These are phyloP conservation scores for Corydoras maculifer DNA, from an alignment of 2,113 vertebrate species.

Conservation along the genomic window DNA sequence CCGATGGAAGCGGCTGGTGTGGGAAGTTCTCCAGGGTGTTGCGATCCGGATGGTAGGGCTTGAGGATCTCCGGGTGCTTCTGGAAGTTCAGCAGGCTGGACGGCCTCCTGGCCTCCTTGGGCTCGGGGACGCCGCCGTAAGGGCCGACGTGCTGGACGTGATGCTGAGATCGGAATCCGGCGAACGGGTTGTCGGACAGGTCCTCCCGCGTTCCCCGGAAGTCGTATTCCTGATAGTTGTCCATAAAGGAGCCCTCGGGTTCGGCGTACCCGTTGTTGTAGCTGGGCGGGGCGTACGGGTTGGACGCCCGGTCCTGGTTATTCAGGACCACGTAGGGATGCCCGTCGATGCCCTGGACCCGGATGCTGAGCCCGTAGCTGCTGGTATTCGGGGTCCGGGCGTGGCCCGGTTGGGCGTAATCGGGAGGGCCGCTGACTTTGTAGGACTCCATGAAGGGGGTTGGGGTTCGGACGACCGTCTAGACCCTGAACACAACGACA, in stretches of 20 bases:
- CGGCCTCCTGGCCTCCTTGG: slow-evolving; percentile 56
- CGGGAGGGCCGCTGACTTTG: slow-evolving; percentile 67
- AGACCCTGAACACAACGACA: too few species aligned
- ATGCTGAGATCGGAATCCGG: slow-evolving; percentile 64
- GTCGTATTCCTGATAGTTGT: slow-evolving; percentile 60
- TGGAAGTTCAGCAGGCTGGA: slow-evolving; percentile 80
- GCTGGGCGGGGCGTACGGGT: slow-evolving; percentile 55
- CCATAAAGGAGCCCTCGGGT: slow-evolving; percentile 55
- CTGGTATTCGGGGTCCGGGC: slow-evolving; percentile 64
- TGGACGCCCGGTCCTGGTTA: slow-evolving; percentile 74
- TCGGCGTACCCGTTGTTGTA: slow-evolving; percentile 62
- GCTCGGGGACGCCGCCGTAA: slow-evolving; percentile 58
- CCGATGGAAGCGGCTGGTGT: slow-evolving; percentile 46
- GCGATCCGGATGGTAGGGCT: slow-evolving; percentile 79
- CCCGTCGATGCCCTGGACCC: slow-evolving; percentile 92
- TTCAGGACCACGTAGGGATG: slow-evolving; percentile 96
- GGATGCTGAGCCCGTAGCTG: slow-evolving; percentile 90
- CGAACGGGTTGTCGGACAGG: slow-evolving; percentile 64
- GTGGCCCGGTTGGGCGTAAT: slow-evolving; percentile 55
- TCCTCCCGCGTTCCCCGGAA: slow-evolving; percentile 51
- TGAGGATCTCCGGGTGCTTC: slow-evolving; percentile 83
- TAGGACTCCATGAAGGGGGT: slow-evolving; percentile 81
- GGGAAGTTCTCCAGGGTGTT: slow-evolving; percentile 60
- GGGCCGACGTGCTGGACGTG: slow-evolving; percentile 51
- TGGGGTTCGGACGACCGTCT: neutral